phyloP scores from a whole-genome alignment of 2,888 invertebrate genomes.

The Cephonodes hylas region DNA sequence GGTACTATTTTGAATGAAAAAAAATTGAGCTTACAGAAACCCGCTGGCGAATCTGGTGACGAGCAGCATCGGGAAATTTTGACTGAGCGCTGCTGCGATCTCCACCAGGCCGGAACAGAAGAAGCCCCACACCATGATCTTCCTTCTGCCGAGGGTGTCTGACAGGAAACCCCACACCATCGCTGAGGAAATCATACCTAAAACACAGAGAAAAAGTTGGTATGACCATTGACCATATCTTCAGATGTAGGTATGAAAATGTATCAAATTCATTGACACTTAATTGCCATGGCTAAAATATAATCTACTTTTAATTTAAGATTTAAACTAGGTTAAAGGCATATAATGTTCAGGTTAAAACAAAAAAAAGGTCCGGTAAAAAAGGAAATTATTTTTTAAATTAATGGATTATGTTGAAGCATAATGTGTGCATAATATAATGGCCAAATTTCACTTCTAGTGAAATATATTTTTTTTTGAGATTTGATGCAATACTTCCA shows the following conservation, averaged over 20 bases:
- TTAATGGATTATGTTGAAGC: too few relatives aligned
- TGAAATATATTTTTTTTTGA: too few relatives aligned
- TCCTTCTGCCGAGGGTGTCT: slow-evolving; percentile 86
- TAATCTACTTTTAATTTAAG: too few relatives aligned
- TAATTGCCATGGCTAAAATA: too few relatives aligned
- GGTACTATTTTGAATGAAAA: background rate
- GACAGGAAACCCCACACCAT: slow-evolving; percentile 89
- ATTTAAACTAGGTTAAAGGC: too few relatives aligned
- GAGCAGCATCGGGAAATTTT: slow-evolving; percentile 84
- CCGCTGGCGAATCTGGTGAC: slow-evolving; percentile 88
- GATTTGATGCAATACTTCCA: too few relatives aligned
- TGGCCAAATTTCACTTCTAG: too few relatives aligned
- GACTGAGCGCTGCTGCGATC: slow-evolving; percentile 83
- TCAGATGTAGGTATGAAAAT: background rate
- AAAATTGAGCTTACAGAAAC: slow-evolving; percentile 83
- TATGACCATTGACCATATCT: background rate
- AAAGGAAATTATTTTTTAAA: too few relatives aligned
- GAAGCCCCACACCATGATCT: slow-evolving; percentile 85
- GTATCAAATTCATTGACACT: too few relatives aligned
- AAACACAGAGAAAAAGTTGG: slow-evolving; percentile 5
- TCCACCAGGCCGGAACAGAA: slow-evolving; percentile 84
- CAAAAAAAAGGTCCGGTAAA: too few relatives aligned
- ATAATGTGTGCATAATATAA: too few relatives aligned
- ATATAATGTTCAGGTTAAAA: too few relatives aligned
- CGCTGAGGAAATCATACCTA: slow-evolving; percentile 89